A percentile compares a stretch with the other conserved stretches of the same genome.
Evolutionary conservation across 2,888 invertebrate genomes (phyloP).

Genomic region (Diplolepis rosae): DNA sequence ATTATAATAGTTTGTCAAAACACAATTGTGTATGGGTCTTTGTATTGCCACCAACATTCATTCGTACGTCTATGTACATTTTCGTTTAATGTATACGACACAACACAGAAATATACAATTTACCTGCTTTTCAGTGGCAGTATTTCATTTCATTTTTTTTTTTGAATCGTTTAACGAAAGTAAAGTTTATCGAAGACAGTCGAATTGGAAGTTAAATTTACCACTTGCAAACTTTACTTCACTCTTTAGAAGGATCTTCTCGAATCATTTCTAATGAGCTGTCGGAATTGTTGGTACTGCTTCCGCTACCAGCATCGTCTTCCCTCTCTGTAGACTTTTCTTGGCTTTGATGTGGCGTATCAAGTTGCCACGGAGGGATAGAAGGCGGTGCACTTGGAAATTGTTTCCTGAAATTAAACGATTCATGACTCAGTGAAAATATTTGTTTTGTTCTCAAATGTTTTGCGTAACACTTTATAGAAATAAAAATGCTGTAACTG

Average conservation of each 20-base stretch:
- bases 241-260: slow-evolving; percentile 70
- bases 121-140: slow-evolving; percentile 13
- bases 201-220: neutral
- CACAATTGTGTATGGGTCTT: slow-evolving; percentile 43
- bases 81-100: slow-evolving; percentile 19
- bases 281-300: slow-evolving; percentile 73
- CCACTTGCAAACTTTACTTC: slow-evolving; percentile 25
- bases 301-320: slow-evolving; percentile 72
- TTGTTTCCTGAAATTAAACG: slow-evolving; percentile 79
- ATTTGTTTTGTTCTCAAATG: neutral
- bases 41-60: slow-evolving; percentile 46
- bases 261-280: slow-evolving; percentile 74
- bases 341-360: slow-evolving; percentile 69
- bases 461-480: neutral
- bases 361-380: slow-evolving; percentile 88
- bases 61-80: slow-evolving; percentile 16
- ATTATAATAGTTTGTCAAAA: slow-evolving; percentile 41
- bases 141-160: neutral
- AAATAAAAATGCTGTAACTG: neutral
- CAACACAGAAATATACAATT: slow-evolving; percentile 15
- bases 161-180: neutral
- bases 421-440: slow-evolving; percentile 33
- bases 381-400: slow-evolving; percentile 82
- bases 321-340: slow-evolving; percentile 68
- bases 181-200: neutral